Evolutionary conservation across 2,113 vertebrate species (phyloP).

Genomic region (Cottus gobio): DNA sequence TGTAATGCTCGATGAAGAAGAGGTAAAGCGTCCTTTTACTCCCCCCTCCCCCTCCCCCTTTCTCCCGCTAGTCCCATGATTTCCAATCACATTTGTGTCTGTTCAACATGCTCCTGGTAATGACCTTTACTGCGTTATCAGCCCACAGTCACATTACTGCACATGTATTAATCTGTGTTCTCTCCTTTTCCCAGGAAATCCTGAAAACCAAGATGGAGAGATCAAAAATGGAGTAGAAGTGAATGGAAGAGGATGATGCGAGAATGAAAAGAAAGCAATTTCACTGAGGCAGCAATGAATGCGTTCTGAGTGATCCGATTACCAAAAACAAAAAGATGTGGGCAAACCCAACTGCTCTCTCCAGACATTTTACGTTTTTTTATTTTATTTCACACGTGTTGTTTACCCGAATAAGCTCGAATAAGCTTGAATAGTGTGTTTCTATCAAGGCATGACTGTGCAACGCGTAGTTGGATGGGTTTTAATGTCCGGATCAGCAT

Average conservation of each 20-base stretch:
- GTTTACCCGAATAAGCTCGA: conserved; percentile 15
- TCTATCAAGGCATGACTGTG: background rate
- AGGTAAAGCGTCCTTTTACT: conserved; percentile 71
- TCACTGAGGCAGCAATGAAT: conserved; percentile 41
- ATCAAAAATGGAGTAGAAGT: conserved; percentile 83
- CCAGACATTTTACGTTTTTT: conserved; percentile 26
- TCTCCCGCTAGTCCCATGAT: conserved; percentile 54
- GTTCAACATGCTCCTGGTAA: conserved; percentile 20
- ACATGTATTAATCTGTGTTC: background rate
- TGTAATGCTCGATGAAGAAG: conserved; percentile 82
- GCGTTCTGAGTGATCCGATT: conserved; percentile 28
- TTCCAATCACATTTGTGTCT: conserved; percentile 19
- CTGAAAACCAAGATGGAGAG: conserved; percentile 84
- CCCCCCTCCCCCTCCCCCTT: background rate
- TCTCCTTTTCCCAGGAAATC: conserved; percentile 73
- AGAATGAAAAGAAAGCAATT: conserved; percentile 7
- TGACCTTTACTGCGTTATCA: background rate
- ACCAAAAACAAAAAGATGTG: conserved; percentile 55
- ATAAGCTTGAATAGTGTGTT: conserved; percentile 10
- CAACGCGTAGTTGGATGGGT: background rate
- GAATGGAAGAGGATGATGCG: background rate
- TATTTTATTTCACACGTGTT: conserved; percentile 22
- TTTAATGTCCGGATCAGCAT: background rate
- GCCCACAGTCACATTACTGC: conserved; percentile 7
- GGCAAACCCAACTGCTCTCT: conserved; percentile 40